phyloP scores from a whole-genome alignment of 2,888 invertebrate genomes.

The Endotricha flammealis region DNA sequence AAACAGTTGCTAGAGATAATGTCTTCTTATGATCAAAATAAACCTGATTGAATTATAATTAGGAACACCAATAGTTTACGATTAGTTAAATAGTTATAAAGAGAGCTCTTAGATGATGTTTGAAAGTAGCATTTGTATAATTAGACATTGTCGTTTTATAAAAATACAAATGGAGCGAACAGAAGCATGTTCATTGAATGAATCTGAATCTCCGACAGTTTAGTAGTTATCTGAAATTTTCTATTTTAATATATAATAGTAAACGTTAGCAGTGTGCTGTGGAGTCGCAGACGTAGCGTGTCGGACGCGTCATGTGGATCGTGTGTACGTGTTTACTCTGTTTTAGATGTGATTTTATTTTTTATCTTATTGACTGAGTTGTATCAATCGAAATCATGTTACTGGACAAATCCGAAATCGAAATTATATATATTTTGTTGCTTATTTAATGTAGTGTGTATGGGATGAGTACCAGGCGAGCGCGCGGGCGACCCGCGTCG shows the following conservation, averaged over 20 bases:
- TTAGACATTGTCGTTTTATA: conserved; percentile 64
- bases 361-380: conserved; percentile 36
- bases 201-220: conserved; percentile 67
- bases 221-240: conserved; percentile 71
- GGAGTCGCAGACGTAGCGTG: conserved; percentile 47
- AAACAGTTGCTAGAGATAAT: conserved; percentile 33
- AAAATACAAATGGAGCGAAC: conserved; percentile 43
- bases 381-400: conserved; percentile 28
- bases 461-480: conserved; percentile 20
- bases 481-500: not conserved
- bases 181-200: conserved; percentile 43
- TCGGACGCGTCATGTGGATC: conserved; percentile 37
- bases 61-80: conserved; percentile 69
- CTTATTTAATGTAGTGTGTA: conserved; percentile 33
- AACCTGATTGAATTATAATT: conserved; percentile 44
- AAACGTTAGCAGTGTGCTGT: conserved; percentile 57
- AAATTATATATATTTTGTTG: conserved; percentile 51
- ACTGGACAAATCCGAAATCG: conserved; percentile 42
- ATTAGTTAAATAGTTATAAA: conserved; percentile 59
- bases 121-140: conserved; percentile 68
- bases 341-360: conserved; percentile 30
- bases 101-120: conserved; percentile 59
- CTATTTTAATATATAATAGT: conserved; percentile 73
- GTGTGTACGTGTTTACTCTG: conserved; percentile 30
- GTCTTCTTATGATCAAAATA: conserved; percentile 48